phyloP scores from a whole-genome alignment of 2,797 vertebrate species.

The Anguilla megastoma region DNA sequence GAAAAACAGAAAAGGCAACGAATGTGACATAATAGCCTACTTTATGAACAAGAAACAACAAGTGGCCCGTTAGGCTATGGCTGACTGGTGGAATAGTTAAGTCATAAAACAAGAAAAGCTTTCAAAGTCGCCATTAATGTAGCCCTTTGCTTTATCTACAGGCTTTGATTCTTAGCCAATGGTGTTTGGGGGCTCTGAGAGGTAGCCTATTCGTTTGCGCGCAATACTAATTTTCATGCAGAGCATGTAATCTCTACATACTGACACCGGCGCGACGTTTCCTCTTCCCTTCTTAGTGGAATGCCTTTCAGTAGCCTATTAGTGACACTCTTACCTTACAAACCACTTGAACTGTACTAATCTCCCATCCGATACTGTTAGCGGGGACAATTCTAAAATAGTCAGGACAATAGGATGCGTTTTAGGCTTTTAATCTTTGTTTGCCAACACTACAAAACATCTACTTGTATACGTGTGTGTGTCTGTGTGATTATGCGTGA shows the following conservation, averaged over 20 bases:
- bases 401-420: background rate
- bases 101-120: background rate
- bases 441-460: background rate
- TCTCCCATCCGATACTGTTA: background rate
- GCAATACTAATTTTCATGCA: constrained; percentile 24
- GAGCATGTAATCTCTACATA: background rate
- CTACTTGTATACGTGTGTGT: background rate
- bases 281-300: background rate
- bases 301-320: background rate
- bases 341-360: background rate
- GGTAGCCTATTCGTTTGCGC: background rate
- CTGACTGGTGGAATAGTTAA: background rate
- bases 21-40: background rate
- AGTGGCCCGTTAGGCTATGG: background rate
- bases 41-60: background rate
- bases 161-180: background rate
- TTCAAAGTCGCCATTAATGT: background rate
- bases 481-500: background rate
- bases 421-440: background rate
- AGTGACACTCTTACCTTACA: background rate
- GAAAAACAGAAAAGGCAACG: constrained; percentile 2
- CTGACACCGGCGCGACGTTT: background rate
- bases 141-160: background rate
- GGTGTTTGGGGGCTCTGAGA: constrained; percentile 10
- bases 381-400: background rate